Evolutionary conservation across 2,113 vertebrate species (phyloP).

Genomic region (Hippocampus guttulatus): DNA sequence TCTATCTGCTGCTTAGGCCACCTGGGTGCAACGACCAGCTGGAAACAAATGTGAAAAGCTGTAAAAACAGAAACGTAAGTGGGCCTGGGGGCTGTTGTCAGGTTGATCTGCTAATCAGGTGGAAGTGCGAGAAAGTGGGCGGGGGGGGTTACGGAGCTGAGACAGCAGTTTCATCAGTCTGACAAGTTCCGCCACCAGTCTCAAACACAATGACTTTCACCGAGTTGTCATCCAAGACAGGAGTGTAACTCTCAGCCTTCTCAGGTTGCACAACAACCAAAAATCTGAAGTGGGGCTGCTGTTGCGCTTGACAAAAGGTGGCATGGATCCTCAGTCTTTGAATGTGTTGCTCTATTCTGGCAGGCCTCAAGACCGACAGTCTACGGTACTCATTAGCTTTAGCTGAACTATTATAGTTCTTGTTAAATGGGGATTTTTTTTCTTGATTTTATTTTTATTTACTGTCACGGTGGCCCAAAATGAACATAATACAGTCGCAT

Average conservation of each 20-base stretch:
- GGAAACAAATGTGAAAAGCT: slow-evolving; percentile 1
- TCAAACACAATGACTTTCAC: neutral
- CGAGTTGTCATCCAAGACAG: slow-evolving; percentile 13
- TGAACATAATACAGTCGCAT: neutral
- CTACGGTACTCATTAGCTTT: neutral
- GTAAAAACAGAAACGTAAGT: slow-evolving; percentile 6
- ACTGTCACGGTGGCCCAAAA: neutral
- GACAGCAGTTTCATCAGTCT: slow-evolving; percentile 5
- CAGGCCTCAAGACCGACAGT: neutral
- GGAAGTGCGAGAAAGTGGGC: neutral
- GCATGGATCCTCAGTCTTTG: neutral
- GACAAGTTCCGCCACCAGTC: neutral
- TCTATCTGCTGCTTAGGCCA: slow-evolving; percentile 7
- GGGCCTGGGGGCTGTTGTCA: neutral
- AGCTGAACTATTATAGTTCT: too few species aligned
- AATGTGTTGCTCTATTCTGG: neutral
- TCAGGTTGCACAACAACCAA: slow-evolving; percentile 40
- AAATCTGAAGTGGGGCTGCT: neutral
- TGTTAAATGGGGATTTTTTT: neutral
- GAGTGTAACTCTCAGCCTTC: slow-evolving; percentile 17
- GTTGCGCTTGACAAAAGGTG: neutral
- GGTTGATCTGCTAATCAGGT: neutral
- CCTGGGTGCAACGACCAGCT: slow-evolving; percentile 17
- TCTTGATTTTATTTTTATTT: neutral
- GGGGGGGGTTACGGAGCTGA: neutral